A percentile compares a stretch with the other conserved stretches of the same genome.
phyloP scores from a whole-genome alignment of 2,113 vertebrate genomes.

The Ceratotherium simum region DNA sequence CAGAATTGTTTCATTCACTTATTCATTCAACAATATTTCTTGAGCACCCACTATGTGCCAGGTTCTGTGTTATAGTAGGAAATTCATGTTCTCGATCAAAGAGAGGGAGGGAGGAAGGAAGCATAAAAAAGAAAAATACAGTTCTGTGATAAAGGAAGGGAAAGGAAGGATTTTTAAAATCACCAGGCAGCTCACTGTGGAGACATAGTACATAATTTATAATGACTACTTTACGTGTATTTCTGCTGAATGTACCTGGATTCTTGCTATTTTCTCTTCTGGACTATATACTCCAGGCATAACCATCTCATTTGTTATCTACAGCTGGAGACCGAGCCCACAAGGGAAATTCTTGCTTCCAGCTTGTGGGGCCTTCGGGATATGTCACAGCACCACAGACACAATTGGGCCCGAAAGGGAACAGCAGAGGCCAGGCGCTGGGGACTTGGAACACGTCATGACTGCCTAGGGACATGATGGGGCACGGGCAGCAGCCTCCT shows the following conservation, averaged over 20 bases:
- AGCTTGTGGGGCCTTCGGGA: background rate
- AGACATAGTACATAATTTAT: background rate
- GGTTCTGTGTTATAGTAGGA: background rate
- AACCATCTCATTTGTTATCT: background rate
- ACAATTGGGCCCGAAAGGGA: background rate
- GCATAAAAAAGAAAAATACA: background rate
- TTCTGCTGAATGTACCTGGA: background rate
- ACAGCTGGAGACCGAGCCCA: too few relatives aligned
- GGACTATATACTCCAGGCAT: background rate
- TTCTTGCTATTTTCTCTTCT: background rate
- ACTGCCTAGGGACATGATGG: background rate
- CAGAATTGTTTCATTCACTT: background rate
- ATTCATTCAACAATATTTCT: background rate
- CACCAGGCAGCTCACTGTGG: background rate
- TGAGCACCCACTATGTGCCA: background rate
- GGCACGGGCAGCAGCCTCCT: background rate
- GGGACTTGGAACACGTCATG: background rate
- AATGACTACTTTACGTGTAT: background rate
- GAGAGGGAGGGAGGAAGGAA: background rate
- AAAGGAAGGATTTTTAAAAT: background rate
- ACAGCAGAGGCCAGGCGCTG: background rate
- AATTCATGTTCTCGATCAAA: background rate
- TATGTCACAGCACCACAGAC: background rate
- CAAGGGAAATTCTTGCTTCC: background rate
- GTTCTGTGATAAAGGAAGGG: background rate